Conservation (phyloP, 2,888 invertebrate genomes). For the Chrysodeixis includens region DNA sequence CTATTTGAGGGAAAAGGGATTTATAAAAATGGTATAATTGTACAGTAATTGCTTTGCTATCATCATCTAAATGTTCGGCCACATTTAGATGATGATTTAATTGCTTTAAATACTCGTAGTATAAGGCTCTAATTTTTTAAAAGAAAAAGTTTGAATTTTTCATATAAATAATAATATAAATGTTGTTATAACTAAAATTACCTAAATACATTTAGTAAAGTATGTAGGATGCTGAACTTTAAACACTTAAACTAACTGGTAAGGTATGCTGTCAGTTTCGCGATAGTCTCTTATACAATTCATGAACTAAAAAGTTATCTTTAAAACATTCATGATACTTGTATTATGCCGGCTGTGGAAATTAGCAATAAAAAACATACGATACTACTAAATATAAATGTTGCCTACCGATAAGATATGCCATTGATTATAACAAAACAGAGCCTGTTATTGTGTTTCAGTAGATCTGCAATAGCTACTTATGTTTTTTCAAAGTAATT, state of each 20-base stretch:
- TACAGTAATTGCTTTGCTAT: background rate
- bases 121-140: no score
- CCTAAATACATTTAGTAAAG: no score
- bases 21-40: background rate
- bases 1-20: background rate
- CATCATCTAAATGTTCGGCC: no score
- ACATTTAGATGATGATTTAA: no score
- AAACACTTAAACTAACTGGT: no score
- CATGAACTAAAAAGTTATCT: background rate
- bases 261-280: no score
- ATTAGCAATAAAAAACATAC: slow-evolving; percentile 4
- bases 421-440: background rate
- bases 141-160: no score
- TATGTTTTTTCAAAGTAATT: no score
- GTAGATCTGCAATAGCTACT: background rate
- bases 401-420: background rate
- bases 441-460: background rate
- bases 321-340: background rate
- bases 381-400: background rate
- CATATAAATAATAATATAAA: no score
- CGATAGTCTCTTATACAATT: background rate
- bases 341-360: background rate
- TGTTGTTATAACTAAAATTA: no score
- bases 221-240: no score
- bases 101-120: no score